Evolutionary conservation across 2,797 vertebrate genomes (phyloP), one percentile per base, ranked within the genome.

Genomic region (Tympanoctomys barrerae): DNA sequence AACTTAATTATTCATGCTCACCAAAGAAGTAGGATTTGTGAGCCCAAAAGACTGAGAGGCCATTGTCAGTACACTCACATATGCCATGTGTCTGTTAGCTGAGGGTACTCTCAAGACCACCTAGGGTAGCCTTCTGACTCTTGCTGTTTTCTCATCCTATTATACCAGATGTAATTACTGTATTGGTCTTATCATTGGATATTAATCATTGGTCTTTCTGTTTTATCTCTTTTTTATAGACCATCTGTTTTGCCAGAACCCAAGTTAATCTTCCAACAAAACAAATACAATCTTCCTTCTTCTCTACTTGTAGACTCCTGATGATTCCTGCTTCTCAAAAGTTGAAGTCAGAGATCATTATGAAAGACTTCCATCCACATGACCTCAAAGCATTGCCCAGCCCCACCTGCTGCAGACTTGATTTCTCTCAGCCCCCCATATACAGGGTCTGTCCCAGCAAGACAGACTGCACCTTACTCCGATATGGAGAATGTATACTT

Each of bases 401-500:
- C 12, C 19, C 18, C 3, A 8, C 42, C 12, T 2, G 2, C 54
- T 66, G 13, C 26, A 21, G 9, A 2, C 5, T 0, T 0, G 6
- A 3, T 19, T 57, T 39, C 75, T 68, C 33, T 61, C 8, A 0
- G 18, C 28, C 36, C 87, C 52, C 49, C 3, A 0, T 28, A 19
- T 3, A 0, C 13, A 1, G 22, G 3, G 13, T 6, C 57, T 33
- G 14, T 82, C 57, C 54, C 4, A 7, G 5, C 1, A 33, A 52
- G 26, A 19, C 24, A 22, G 79, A 61, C 33, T 21, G 18, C 2
- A 0, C 64, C 8, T 1, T n/a, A n/a, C n/a, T 39, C 49, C 12
- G 11, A 8, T 22, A n/a, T 31, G 61, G 4, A 83, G 28, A 49
- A 49, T 7, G 5, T 26, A n/a, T 0, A 5, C n/a, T 2, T 42